Conservation (phyloP, 2,888 invertebrate genomes). For the Cantharis nigra region DNA sequence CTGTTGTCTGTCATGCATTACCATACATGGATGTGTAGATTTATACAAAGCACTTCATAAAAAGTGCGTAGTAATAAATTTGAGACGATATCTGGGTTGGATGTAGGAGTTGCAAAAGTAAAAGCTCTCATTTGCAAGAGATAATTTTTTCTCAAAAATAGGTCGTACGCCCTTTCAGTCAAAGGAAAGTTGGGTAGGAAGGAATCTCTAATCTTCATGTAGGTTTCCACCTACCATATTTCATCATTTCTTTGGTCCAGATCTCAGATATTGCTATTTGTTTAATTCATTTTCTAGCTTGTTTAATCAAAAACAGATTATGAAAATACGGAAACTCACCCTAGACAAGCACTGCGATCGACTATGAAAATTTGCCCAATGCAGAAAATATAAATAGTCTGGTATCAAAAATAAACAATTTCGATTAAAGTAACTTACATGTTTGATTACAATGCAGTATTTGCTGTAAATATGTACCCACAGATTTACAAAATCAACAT, state of each 20-base stretch:
- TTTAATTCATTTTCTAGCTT: no score
- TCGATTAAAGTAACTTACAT: no score
- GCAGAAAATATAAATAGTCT: not conserved
- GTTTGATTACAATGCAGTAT: not conserved
- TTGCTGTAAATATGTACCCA: not conserved
- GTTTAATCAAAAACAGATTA: no score
- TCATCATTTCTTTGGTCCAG: not conserved
- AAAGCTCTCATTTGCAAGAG: not conserved
- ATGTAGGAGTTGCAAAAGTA: conserved; percentile 10
- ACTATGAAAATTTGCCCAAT: not conserved
- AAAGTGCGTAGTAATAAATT: conserved; percentile 15
- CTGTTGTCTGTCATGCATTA: not conserved
- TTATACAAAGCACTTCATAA: not conserved
- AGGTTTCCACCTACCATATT: not conserved
- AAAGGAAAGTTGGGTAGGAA: not conserved
- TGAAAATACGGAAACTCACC: not conserved
- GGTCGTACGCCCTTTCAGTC: not conserved
- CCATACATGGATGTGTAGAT: conserved; percentile 7
- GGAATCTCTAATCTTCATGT: not conserved
- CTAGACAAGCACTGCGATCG: not conserved
- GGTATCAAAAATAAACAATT: not conserved
- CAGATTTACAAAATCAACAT: not conserved
- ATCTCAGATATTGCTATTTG: not conserved
- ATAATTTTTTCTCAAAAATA: not conserved
- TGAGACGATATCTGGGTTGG: conserved; percentile 14